Base-by-base conservation (phyloP, 2,888 invertebrate species). In the Sabatieria punctata region DNA sequence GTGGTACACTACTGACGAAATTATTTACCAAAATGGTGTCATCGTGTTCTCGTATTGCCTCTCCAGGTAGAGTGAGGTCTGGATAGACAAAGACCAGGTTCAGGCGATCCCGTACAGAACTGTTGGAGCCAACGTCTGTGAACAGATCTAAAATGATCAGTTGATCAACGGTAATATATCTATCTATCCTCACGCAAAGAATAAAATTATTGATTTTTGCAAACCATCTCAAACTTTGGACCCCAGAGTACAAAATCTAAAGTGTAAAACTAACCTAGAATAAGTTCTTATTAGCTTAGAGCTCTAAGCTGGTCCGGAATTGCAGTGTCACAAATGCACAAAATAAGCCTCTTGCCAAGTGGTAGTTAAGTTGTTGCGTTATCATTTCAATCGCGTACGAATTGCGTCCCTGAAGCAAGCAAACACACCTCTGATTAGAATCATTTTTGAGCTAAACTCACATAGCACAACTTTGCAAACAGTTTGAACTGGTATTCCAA, bases 291-390 rank as follows among this genome's bases (percentile, higher is more conserved):
- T 56, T 66, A 66, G 50, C n/a, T n/a, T 49, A 60, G 61, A 33
- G 66, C 64, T 1, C 65, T 49, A 4, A 66, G 57, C 41, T 58
- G 54, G 46, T 66, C 66, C 2, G 66, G 66, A 6, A 66, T 51
- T 22, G 56, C 44, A 23, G 55, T 55, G 48, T 65, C 61, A 49
- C 56, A 55, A 26, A 66, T 57, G 51, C 64, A 65, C n/a, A 57
- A 57, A 54, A 55, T 60, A 66, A 1, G 65, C 63, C 46, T 67
- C 64, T 25, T 63, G 58, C 65, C 66, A 66, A 1, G 63, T 64
- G 55, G 49, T 65, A 66, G 49, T 59, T 55, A 45, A 66, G 53
- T 45, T 64, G 55, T 44, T 61, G 55, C 6, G 65, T 66, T 42
- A 66, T 64, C 41, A 64, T 61, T 19, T 58, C 54, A 37, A 66